Base-by-base conservation (phyloP, 2,888 invertebrate species). In the Coenonympha glycerion region DNA sequence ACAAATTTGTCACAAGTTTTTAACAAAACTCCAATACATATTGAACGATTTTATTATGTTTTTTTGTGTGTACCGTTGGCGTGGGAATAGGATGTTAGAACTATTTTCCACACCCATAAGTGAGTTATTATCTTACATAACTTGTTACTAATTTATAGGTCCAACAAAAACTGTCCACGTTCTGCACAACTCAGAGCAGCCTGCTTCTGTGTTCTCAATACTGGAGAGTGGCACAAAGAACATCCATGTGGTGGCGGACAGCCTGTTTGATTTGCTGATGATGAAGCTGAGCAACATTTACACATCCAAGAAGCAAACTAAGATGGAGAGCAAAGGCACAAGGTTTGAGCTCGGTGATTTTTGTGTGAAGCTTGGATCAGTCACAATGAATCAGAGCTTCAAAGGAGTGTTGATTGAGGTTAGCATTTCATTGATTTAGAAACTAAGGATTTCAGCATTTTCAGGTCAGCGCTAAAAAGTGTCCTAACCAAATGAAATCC, bases 141-240 rank as follows among this genome's bases (percentile, higher is more conserved):
- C n/a, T n/a, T n/a, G n/a, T n/a, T n/a, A n/a, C n/a, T n/a, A n/a
- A n/a, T 36, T 8, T 13, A n/a, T 8, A 91, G 95, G 93, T 3
- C 90, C 91, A 39, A 92, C 93, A 53, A 91, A 94, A 65, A 93
- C 94, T 0, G 93, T 97, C 0, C 96, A 97, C 77, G 93, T 98
- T n/a, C 88, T 98, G 6, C 97, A 98, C 82, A 96, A 98, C 77
- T 97, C 96, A 0, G 98, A 98, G 72, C 95, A 96, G 69, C 98
- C 98, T 0, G 97, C 96, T 0, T 95, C 97, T 0, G 96, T 96
- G 2, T 98, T 97, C 81, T 94, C 97, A 6, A 91, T 97, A 21
- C 87, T 98, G 5, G 98, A 98, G 65, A 93, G 93, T 42, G 96
- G 95, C 0, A 92, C 91, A 8, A 95, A 95, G 71, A 92, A 93